Percentiles rank a stretch among this genome's conserved stretches.
phyloP scores from a whole-genome alignment of 2,888 invertebrate genomes.

The Ypsolopha scabrella region DNA sequence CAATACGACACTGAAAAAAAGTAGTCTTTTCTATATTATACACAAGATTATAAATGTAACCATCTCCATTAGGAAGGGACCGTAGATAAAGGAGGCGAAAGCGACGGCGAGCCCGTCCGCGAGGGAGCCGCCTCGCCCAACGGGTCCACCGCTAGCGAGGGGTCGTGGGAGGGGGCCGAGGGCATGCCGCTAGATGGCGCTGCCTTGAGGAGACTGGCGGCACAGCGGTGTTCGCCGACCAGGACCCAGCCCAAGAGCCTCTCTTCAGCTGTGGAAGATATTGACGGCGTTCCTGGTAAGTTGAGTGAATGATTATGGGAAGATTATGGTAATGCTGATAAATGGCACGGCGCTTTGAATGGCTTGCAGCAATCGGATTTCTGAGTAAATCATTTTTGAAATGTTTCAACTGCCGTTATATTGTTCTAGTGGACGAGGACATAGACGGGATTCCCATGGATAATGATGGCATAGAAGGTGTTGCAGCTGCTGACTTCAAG shows the following conservation, averaged over 20 bases:
- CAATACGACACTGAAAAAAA: too few relatives aligned
- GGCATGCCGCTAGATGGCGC: conserved; percentile 86
- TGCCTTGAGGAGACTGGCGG: conserved; percentile 77
- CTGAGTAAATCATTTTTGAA: too few relatives aligned
- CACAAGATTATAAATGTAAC: too few relatives aligned
- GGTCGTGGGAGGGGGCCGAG: conserved; percentile 76
- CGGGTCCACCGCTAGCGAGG: conserved; percentile 55
- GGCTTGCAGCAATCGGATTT: too few relatives aligned
- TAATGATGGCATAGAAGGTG: conserved; percentile 31
- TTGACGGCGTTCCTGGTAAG: conserved; percentile 46
- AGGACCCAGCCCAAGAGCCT: conserved; percentile 11
- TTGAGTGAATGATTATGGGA: neutral
- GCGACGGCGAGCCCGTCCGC: conserved; percentile 5
- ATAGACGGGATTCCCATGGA: conserved; percentile 81
- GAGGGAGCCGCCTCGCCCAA: conserved; percentile 20
- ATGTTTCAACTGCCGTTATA: neutral
- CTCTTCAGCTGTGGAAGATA: conserved; percentile 19
- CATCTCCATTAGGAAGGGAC: too few relatives aligned
- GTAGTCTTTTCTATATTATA: too few relatives aligned
- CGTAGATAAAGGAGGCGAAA: neutral
- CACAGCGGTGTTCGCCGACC: conserved; percentile 21
- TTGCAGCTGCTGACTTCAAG: conserved; percentile 29
- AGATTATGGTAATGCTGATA: too few relatives aligned
- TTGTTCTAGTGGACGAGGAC: conserved; percentile 75
- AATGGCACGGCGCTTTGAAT: too few relatives aligned